Evolutionary conservation across 2,113 vertebrate genomes (phyloP), one percentile per base, ranked within the genome.

Genomic region (Plestiodon gilberti): DNA sequence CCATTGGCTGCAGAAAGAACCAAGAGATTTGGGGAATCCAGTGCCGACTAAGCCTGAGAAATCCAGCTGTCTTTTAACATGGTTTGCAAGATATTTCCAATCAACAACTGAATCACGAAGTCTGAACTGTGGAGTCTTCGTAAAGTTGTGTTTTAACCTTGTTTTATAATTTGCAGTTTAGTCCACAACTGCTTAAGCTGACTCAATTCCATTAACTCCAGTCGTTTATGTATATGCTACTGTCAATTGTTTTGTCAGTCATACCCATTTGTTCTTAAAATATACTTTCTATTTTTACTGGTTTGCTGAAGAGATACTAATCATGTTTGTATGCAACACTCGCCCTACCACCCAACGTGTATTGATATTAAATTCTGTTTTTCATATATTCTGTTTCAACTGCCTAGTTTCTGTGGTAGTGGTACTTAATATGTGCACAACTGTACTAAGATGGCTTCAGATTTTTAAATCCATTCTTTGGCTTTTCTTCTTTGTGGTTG

Each of bases 21-120:
- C 84, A 92, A 13, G 92, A 95, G 57, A 97, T 99, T 89, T 99
- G 98, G 98, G 97, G 96, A 84, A 96, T 97, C 83, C 95, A 81
- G 71, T 99, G 98, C 90, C 96, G 94, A 18, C 91, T 99, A 86
- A 90, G 93, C 0, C 81, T 97, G 89, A 94, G 90, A 35, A 95
- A 89, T 78, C 79, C 82, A 61, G 88, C 38, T 78, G 89, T 81
- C 9, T 77, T 92, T 1, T 96, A 91, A 96, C 15, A 22, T 67
- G 30, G 2, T 3, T 61, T 23, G 38, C 71, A 25, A 6, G 73
- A n/a, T 82, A 61, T 52, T 69, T 88, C 71, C 23, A 83, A 35
- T 1, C 17, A 30, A 30, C 64, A 8, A 70, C 38, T n/a, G n/a
- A n/a, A n/a, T n/a, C n/a, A n/a, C n/a, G n/a, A 74, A 89, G 76